Percentiles rank a stretch among this genome's conserved stretches.
These are phyloP conservation scores for Hermatobates lingyangjiaoensis DNA, from an alignment of 1,140 invertebrate species.

Conservation along the genomic window DNA sequence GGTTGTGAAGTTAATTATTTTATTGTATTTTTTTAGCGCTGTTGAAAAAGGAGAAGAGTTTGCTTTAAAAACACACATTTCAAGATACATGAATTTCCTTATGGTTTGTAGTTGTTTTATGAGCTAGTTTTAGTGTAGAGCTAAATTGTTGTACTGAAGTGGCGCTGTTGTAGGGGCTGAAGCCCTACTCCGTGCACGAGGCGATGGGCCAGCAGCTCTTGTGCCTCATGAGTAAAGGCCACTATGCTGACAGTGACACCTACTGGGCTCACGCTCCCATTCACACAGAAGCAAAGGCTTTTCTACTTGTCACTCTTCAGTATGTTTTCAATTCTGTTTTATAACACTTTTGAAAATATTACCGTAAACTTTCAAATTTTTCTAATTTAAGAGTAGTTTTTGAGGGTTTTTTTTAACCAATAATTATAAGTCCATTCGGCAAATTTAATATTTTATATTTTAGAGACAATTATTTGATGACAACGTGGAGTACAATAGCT, in stretches of 20 bases:
- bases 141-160: conserved; percentile 1
- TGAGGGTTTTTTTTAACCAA: not conserved
- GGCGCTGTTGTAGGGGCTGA: conserved; percentile 33
- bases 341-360: not conserved
- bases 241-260: conserved; percentile 41
- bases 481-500: too few species aligned
- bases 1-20: too few species aligned
- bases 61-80: conserved; percentile 40
- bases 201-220: conserved; percentile 42
- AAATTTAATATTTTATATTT: conserved; percentile 22
- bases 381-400: not conserved
- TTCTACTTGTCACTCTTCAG: conserved; percentile 42
- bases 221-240: conserved; percentile 35
- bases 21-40: conserved; percentile 34
- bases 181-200: conserved; percentile 39
- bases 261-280: conserved; percentile 53
- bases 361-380: not conserved
- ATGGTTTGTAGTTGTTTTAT: conserved; percentile 27
- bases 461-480: too few species aligned
- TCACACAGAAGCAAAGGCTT: conserved; percentile 27
- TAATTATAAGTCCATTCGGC: not conserved
- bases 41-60: conserved; percentile 48
- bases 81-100: conserved; percentile 44
- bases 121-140: conserved; percentile 2
- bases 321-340: conserved; percentile 23